Evolutionary conservation across 2,113 vertebrate genomes (phyloP), one percentile per base, ranked within the genome.

Genomic region (Eonycteris spelaea): DNA sequence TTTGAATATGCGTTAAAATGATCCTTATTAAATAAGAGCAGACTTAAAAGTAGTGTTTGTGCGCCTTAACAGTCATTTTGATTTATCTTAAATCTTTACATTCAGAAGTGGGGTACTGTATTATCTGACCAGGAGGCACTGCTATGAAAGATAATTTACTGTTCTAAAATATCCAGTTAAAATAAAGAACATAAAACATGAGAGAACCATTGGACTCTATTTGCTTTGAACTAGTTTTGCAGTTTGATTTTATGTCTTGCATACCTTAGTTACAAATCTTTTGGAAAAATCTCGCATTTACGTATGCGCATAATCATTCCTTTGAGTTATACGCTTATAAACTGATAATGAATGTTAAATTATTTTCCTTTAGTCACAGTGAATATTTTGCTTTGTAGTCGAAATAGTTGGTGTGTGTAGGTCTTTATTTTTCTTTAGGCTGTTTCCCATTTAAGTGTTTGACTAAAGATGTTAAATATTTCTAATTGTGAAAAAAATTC

Each of bases 11-110:
- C 98, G 97, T 98, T 96, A 98, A 96, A 96, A 98, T 26, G 92
- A 98, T 98, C 98, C 97, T 98, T 97, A 98, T 98, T 98, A 98
- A 98, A 61, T 97, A 98, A 98, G 98, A 98, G 97, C 98, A 99
- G 98, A 98, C 97, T 92, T 96, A 94, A 97, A 97, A 97, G 95
- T 94, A 98, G 98, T 98, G 97, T 98, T 98, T 97, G 98, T 98
- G 98, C 16, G 98, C 98, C 98, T 98, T 99, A 98, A 98, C 98
- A 98, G 98, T 97, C 85, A 94, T 94, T 92, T 97, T 92, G 92
- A 97, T 94, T 97, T 97, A 95, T 91, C 91, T 96, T 97, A 96
- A 98, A 96, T 97, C 95, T 97, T 94, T 97, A 71, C 98, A 67
- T 98, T 98, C 90, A 97, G 93, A 97, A 98, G 95, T 95, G 95